A percentile compares a stretch with the other conserved stretches of the same genome.
phyloP scores from a whole-genome alignment of 1,140 invertebrate genomes.

The Brachionus rotundiformis region DNA sequence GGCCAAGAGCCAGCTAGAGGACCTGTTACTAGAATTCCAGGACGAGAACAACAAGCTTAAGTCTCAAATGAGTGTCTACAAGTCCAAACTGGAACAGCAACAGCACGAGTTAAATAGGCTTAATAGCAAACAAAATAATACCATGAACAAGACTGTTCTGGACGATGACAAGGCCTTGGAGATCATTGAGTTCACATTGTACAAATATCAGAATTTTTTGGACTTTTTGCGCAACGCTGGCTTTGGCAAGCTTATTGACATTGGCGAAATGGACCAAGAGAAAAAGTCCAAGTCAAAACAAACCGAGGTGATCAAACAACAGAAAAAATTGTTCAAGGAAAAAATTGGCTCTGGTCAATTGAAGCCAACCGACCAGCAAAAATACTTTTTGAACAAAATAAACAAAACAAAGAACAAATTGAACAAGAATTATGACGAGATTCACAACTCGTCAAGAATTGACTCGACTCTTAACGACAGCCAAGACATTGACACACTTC shows the following conservation, averaged over 20 bases:
- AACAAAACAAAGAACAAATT: constrained; percentile 10
- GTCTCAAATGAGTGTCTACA: constrained; percentile 57
- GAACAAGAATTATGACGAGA: neutral
- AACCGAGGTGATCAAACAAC: neutral
- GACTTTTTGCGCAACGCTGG: constrained; percentile 61
- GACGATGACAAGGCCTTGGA: constrained; percentile 61
- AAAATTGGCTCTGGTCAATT: too few relatives aligned
- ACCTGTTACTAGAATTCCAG: constrained; percentile 4
- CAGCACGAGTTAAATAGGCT: neutral
- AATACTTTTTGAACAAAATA: constrained; percentile 13
- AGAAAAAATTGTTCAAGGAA: constrained; percentile 3
- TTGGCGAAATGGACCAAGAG: constrained; percentile 17
- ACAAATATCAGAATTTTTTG: constrained; percentile 62
- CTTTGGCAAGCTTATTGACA: constrained; percentile 53
- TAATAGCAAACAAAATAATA: constrained; percentile 47
- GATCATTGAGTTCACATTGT: constrained; percentile 61
- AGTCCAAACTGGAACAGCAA: constrained; percentile 55
- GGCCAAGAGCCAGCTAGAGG: constrained; percentile 16
- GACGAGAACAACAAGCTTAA: constrained; percentile 52
- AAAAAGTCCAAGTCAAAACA: constrained; percentile 12
- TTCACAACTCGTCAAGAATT: constrained; percentile 26
- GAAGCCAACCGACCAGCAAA: constrained; percentile 25
- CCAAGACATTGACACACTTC: constrained; percentile 10
- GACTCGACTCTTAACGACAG: neutral
- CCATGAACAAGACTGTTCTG: constrained; percentile 53